These are phyloP conservation scores for Philaenus spumarius DNA, from an alignment of 1,140 invertebrate species.

Conservation along the genomic window DNA sequence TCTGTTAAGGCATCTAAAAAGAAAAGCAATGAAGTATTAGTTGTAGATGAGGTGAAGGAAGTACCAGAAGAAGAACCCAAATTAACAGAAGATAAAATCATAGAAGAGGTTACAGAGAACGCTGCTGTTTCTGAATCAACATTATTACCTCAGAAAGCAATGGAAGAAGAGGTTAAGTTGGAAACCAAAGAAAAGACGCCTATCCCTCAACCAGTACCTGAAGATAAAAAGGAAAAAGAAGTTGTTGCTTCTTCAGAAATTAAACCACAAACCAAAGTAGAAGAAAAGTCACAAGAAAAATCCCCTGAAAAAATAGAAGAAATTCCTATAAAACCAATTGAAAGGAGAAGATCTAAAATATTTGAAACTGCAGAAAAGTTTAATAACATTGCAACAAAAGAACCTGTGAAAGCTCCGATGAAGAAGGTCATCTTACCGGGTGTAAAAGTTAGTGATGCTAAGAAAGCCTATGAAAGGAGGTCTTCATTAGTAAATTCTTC, in stretches of 20 bases:
- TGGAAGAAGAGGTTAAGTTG: no score
- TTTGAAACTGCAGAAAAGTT: constrained; percentile 66
- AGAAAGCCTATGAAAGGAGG: constrained; percentile 77
- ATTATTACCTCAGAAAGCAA: no score
- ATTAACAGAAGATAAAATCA: constrained; percentile 27
- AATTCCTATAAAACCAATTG: constrained; percentile 36
- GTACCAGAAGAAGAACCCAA: constrained; percentile 9
- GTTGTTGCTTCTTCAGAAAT: constrained; percentile 18
- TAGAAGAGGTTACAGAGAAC: constrained; percentile 13
- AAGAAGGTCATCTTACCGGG: constrained; percentile 74
- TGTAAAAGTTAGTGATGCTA: constrained; percentile 74
- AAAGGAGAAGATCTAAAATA: constrained; percentile 56
- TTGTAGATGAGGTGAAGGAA: constrained; percentile 31
- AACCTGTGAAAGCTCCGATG: constrained; percentile 41
- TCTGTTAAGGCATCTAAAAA: constrained; percentile 37
- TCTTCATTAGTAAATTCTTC: constrained; percentile 41
- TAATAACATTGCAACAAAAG: constrained; percentile 47
- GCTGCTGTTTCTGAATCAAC: neutral
- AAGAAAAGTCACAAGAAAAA: constrained; percentile 33
- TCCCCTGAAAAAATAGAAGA: constrained; percentile 33
- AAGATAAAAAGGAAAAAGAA: neutral
- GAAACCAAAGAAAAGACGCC: no score
- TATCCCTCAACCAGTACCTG: no score
- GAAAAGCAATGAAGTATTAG: constrained; percentile 31
- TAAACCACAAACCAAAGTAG: constrained; percentile 4